Conservation (phyloP, 2,797 vertebrate species). For the Argentina silus region DNA sequence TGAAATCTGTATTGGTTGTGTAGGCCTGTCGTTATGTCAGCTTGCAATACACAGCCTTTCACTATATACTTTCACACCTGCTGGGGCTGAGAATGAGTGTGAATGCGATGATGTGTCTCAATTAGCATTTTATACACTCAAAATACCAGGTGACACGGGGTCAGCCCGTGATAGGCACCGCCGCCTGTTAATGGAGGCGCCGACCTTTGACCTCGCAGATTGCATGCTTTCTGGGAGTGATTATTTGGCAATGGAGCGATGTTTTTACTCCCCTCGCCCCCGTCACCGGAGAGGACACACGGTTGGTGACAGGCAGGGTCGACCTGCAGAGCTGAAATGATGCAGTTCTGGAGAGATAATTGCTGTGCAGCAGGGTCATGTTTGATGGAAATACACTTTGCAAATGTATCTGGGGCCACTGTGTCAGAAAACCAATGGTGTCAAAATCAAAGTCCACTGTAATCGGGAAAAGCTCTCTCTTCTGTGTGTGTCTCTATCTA, state of each 20-base stretch:
- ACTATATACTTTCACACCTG: not conserved
- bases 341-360: slow-evolving; percentile 65
- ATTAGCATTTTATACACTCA: slow-evolving; percentile 26
- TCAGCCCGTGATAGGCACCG: slow-evolving; percentile 29
- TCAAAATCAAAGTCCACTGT: slow-evolving; percentile 60
- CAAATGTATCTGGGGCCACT: slow-evolving; percentile 60
- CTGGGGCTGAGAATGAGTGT: not conserved
- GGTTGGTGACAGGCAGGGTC: slow-evolving; percentile 61
- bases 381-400: slow-evolving; percentile 71
- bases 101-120: not conserved
- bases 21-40: not conserved
- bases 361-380: slow-evolving; percentile 63
- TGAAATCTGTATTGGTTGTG: not conserved
- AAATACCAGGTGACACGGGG: slow-evolving; percentile 27
- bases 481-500: slow-evolving; percentile 2
- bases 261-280: slow-evolving; percentile 54
- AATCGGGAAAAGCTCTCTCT: slow-evolving; percentile 31
- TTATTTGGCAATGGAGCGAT: slow-evolving; percentile 60
- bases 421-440: slow-evolving; percentile 49
- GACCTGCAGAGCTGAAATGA: slow-evolving; percentile 51
- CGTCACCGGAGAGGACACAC: slow-evolving; percentile 49
- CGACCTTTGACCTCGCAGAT: slow-evolving; percentile 61
- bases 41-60: not conserved
- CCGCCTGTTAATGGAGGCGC: slow-evolving; percentile 56
- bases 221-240: slow-evolving; percentile 61